phyloP scores from a whole-genome alignment of 2,888 invertebrate genomes.

The Euphydryas editha region DNA sequence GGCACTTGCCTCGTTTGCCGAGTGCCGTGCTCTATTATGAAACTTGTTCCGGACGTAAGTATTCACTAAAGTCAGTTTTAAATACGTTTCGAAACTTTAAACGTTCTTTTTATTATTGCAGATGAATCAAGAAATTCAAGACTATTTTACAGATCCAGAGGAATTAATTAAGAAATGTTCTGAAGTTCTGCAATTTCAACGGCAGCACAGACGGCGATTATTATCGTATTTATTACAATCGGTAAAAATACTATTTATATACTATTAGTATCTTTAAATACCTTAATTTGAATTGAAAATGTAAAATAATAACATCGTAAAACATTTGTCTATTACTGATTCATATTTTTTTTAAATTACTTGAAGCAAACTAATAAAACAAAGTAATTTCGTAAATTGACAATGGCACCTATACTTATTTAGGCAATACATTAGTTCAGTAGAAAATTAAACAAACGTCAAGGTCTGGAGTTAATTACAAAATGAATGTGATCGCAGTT shows the following conservation, averaged over 20 bases:
- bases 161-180: conserved; percentile 76
- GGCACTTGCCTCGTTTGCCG: conserved; percentile 75
- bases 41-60: conserved; percentile 76
- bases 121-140: conserved; percentile 81
- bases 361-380: no score
- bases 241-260: conserved; percentile 52
- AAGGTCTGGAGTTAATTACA: no score
- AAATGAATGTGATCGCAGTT: no score
- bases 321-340: no score
- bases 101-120: conserved; percentile 47
- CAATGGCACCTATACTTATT: no score
- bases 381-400: no score
- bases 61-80: conserved; percentile 26
- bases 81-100: conserved; percentile 7
- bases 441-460: no score
- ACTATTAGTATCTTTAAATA: no score
- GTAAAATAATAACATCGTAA: no score
- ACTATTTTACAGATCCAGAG: conserved; percentile 80
- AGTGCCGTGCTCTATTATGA: conserved; percentile 74
- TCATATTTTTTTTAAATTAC: no score
- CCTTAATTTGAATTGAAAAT: no score
- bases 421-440: no score
- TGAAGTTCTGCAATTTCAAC: conserved; percentile 78
- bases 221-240: conserved; percentile 77
- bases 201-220: conserved; percentile 74